Base-by-base conservation (phyloP, 2,797 vertebrate species). In the Rhincodon typus region DNA sequence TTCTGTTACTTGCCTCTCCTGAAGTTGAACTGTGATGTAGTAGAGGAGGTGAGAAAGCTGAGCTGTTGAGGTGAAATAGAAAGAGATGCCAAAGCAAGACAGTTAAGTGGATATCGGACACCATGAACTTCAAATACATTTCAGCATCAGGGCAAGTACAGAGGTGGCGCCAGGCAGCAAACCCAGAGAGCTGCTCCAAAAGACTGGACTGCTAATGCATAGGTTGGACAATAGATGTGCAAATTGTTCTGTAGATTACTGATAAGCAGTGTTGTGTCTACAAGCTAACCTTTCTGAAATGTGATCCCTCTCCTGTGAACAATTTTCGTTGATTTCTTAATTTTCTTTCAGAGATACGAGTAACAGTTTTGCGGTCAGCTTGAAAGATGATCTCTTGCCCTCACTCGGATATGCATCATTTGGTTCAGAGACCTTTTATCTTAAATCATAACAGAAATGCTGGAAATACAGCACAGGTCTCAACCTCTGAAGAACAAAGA, bases 181-280 rank as follows among this genome's bases (percentile, higher is more conserved):
- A 57, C 57, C 69, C 38, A 66, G 23, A 72, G 93, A 70, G 27
- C 38, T 70, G 5, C 66, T 72, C 42, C n/a, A 94, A 42, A 42
- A 74, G 69, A 19, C 70, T 15, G 42, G 46, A 95, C 50, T n/a
- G 70, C 94, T 74, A 95, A 95, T 74, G 70, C 94, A 74, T 53
- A 53, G 13, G 19, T 34, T 50, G 42, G 70, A 95, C 42, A 95
- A 30, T 42, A 95, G 46, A 77, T 46, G 70, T 53, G 94, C 70
- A 95, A 50, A 95, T 77, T 95, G 70, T 95, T 95, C 46, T 77
- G 42, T 46, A 53, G 93, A 94, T 94, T 72, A 70, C 93, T 74
- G 93, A 94, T 94, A 94, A 94, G 69, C 93, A 50, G 38, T 94
- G 93, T 94, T 94, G 94, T 95, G 94, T 95, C 94, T 95, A 95